phyloP scores from a whole-genome alignment of 2,797 vertebrate species.

The Alouatta caraya region DNA sequence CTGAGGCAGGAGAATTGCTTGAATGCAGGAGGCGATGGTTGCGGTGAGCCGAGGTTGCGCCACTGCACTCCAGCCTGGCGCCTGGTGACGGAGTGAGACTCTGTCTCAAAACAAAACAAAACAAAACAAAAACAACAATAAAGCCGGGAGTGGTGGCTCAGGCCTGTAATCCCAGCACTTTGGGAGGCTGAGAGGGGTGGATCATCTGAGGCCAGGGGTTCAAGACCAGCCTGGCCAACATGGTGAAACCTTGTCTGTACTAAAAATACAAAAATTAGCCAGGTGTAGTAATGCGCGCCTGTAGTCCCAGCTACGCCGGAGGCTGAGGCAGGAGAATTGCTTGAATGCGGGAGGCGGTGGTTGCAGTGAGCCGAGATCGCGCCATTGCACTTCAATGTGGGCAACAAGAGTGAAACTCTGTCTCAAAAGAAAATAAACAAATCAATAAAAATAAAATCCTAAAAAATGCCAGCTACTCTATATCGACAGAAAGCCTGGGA shows the following conservation, averaged over 20 bases:
- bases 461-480: not conserved
- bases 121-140: not conserved
- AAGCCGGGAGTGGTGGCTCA: not conserved
- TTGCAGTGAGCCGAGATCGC: not conserved
- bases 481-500: not conserved
- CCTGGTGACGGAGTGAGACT: too few species aligned
- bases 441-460: not conserved
- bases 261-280: not conserved
- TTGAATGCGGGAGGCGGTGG: not conserved
- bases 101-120: too few species aligned
- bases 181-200: not conserved
- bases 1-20: not conserved
- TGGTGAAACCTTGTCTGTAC: not conserved
- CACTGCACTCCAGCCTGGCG: not conserved
- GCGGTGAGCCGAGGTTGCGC: not conserved
- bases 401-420: not conserved
- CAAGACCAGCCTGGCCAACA: not conserved
- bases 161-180: not conserved
- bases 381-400: not conserved
- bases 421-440: not conserved
- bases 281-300: rapidly evolving
- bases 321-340: not conserved
- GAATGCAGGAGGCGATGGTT: not conserved
- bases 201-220: not conserved
- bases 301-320: not conserved